Evolutionary conservation across 2,888 invertebrate species (phyloP).

Genomic region (Chironomus tentans): DNA sequence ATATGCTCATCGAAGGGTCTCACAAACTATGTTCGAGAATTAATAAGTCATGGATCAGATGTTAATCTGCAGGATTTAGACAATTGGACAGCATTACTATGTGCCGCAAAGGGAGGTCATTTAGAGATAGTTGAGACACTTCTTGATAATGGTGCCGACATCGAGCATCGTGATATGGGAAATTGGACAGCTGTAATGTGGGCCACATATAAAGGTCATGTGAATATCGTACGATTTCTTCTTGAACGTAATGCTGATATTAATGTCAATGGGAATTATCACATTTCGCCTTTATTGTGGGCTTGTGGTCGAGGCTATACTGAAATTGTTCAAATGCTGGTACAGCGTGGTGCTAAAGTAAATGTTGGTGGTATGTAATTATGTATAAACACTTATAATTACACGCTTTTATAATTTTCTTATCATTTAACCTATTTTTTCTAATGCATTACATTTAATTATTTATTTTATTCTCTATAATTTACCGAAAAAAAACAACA

Average conservation of each 20-base stretch:
- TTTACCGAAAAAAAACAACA: background rate
- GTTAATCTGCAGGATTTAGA: conserved; percentile 85
- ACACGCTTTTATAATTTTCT: too few relatives aligned
- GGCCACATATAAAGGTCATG: conserved; percentile 89
- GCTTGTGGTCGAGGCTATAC: conserved; percentile 80
- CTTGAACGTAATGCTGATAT: conserved; percentile 85
- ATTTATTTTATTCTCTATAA: background rate
- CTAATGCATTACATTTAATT: conserved; percentile 26
- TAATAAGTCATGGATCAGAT: conserved; percentile 86
- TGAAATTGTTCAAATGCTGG: conserved; percentile 71
- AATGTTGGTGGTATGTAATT: conserved; percentile 63
- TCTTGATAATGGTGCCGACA: conserved; percentile 71
- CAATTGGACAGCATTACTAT: conserved; percentile 84
- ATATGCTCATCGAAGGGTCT: conserved; percentile 82
- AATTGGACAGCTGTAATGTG: conserved; percentile 97
- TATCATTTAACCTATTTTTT: conserved; percentile 27
- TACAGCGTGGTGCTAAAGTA: conserved; percentile 82
- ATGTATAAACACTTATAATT: conserved; percentile 33
- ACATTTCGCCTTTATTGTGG: conserved; percentile 84
- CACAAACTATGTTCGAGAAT: conserved; percentile 68
- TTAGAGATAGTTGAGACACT: conserved; percentile 70
- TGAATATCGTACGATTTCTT: conserved; percentile 64
- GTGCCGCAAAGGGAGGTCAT: conserved; percentile 85
- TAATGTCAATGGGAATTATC: conserved; percentile 91
- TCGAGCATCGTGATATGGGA: conserved; percentile 85